Evolutionary conservation across 2,888 invertebrate genomes (phyloP), one percentile per base, ranked within the genome.

Genomic region (Tridacna crocea): DNA sequence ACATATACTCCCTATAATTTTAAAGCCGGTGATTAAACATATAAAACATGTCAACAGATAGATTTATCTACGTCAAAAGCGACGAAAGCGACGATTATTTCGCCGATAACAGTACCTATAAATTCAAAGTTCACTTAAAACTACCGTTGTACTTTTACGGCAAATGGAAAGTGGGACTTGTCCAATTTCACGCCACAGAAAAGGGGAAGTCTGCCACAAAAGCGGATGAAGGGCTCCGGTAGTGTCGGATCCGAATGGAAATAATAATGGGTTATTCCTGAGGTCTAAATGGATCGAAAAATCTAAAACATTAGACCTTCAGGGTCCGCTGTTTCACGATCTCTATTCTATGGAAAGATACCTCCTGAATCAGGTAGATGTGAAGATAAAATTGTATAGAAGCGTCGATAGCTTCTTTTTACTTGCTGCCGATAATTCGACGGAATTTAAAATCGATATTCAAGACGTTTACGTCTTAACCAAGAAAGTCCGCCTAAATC

Each of bases 401-500:
- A 74, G 63, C 46, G 13, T 60, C 22, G 15, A 12, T 22, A 73
- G 10, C 22, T 73, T 73, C n/a, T 58, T 36, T 60, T 58, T 73
- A 22, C 17, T 73, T 0, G 73, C 73, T 10, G 60, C n/a, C 6
- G 73, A 73, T 60, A 36, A 26, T 51, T 11, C 26, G 6, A 73
- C 60, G 6, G 58, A 73, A 19, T 73, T 73, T n/a, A 73, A 73
- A 60, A 73, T 73, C 58, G 73, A 26, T 10, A 75, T 80, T 46
- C 60, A 75, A 19, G 77, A 80, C 47, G 77, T 80, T 46, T 79
- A 79, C 48, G 26, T 84, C 22, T 55, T 81, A 12, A 79, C 75
- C 19, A 76, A 60, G 48, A 85, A 85, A 55, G 60, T 85, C 22
- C 55, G 75, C 74, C 80, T 82, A 24, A 82, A 80, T 27, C 85